A percentile compares a stretch with the other conserved stretches of the same genome.
These are phyloP conservation scores for Scyliorhinus canicula DNA, from an alignment of 2,797 vertebrate genomes.

Conservation along the genomic window DNA sequence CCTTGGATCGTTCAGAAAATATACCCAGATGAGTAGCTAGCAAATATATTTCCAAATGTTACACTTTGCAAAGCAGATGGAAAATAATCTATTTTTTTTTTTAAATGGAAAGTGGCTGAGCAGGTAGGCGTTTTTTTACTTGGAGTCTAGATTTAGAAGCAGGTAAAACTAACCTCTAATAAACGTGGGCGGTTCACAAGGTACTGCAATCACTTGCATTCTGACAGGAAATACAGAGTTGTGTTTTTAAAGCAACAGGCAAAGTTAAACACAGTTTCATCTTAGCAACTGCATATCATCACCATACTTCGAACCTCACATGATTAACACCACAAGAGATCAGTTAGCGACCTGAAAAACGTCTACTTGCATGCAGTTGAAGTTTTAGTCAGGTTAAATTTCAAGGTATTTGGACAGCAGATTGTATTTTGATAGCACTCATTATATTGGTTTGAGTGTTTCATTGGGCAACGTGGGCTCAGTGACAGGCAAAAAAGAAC, in stretches of 20 bases:
- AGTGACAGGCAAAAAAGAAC: background rate
- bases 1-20: background rate
- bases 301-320: background rate
- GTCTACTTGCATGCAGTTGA: background rate
- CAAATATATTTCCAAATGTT: background rate
- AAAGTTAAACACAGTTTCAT: background rate
- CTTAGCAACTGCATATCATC: background rate
- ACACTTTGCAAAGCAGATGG: background rate
- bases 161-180: background rate
- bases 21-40: background rate
- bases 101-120: background rate
- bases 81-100: background rate
- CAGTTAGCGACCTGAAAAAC: background rate
- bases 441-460: background rate
- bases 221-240: background rate
- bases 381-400: background rate
- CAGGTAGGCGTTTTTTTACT: background rate
- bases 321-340: background rate
- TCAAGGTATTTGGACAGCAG: background rate
- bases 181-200: too few relatives aligned
- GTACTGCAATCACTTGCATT: background rate
- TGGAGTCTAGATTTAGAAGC: background rate
- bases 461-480: background rate
- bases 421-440: background rate
- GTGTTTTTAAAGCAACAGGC: background rate